Base-by-base conservation (phyloP, 2,113 vertebrate species). In the Melanotaenia duboulayi region DNA sequence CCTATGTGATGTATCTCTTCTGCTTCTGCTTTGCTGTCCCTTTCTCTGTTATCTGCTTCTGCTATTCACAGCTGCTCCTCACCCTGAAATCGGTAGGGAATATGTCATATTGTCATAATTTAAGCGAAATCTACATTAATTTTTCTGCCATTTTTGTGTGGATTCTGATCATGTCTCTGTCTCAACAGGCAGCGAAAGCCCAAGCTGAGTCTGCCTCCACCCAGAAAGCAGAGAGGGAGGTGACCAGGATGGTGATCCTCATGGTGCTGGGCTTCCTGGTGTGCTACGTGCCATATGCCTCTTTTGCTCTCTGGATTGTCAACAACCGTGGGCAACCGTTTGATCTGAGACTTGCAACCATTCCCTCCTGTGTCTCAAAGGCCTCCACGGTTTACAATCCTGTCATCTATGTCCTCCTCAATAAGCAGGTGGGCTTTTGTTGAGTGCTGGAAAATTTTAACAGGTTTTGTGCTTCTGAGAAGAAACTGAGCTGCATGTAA, bases 341-440 rank as follows among this genome's bases (percentile, higher is more conserved):
- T 12, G 93, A 95, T 56, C 76, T 93, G 58, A 88, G 85, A 62
- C 23, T 94, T 65, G 90, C 92, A 9, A 93, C 90, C 12, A 71
- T 94, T n/a, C 92, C 92, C 2, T 89, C 93, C 71, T 90, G 89
- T 52, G 56, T 95, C 57, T 93, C 90, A 2, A 94, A 95, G 77
- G 81, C 91, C 58, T 94, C 93, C 48, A 90, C 94, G 0, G 89
- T 95, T 64, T 94, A 94, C 87, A 94, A 94, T 71, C 94, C 92
- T 1, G 0, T 93, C n/a, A 94, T 95, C 76, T 95, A 94, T 32
- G 83, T 95, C 59, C 60, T 94, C 22, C 91, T 95, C 78, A 95
- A 94, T 54, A 94, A 94, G 77, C 92, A 94, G 93, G 93, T 92
- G 20, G 65, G 58, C 32, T 7, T 32, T 24, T 6, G 24, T 4